Conservation (phyloP, 2,888 invertebrate genomes). For the Agrochola lota region DNA sequence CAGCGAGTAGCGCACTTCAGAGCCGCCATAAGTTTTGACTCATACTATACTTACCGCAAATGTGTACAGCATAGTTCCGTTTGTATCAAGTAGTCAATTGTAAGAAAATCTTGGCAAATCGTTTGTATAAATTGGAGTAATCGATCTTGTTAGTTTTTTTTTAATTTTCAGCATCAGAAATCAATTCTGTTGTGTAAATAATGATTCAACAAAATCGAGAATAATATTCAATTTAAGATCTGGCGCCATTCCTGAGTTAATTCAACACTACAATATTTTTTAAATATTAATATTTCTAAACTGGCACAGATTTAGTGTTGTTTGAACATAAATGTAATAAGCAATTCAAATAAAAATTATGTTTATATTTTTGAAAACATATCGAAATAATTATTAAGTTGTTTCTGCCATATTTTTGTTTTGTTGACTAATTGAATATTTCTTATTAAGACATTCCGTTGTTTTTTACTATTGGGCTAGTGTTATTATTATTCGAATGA, state of each 20-base stretch:
- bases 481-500: background rate
- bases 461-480: constrained; percentile 1
- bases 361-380: background rate
- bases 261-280: constrained; percentile 2
- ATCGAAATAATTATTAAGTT: constrained; percentile 16
- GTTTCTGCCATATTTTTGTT: constrained; percentile 38
- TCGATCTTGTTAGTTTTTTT: background rate
- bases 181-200: background rate
- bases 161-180: background rate
- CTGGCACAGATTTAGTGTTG: background rate
- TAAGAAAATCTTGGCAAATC: background rate
- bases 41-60: background rate
- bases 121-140: background rate
- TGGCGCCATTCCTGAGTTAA: constrained; percentile 2
- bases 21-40: background rate
- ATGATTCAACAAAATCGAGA: background rate
- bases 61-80: background rate
- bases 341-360: constrained; percentile 7
- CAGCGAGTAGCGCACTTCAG: background rate
- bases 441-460: constrained; percentile 46
- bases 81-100: background rate
- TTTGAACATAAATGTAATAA: constrained; percentile 5
- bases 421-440: constrained; percentile 34
- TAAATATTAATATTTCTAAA: constrained; percentile 14
- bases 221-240: background rate